Evolutionary conservation across 2,797 vertebrate species (phyloP), one percentile per base, ranked within the genome.

Genomic region (Paedocypris micromegethes): DNA sequence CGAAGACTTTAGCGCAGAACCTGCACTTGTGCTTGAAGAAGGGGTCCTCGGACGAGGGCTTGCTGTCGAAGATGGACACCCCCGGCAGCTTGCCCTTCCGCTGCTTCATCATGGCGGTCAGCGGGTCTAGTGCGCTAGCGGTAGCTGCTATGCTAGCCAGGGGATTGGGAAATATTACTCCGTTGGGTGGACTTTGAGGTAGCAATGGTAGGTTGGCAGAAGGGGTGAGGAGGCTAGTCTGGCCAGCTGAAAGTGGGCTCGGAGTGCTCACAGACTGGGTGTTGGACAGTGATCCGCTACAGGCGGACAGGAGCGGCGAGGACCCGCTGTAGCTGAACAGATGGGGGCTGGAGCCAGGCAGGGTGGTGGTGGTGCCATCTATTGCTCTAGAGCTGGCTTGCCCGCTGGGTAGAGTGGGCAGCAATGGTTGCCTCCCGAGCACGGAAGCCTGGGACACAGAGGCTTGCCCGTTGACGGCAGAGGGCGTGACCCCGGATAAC

Each of bases 1-100:
- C 97, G 81, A 98, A 98, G 85, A 98, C 96, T 92, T 98, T 99
- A 88, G 95, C 96, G 84, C 97, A 99, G 88, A 97, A 98, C 71
- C 94, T 87, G 81, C 97, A 99, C 87, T 98, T 98, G 80, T 98
- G 97, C 84, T 98, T 99, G 82, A 97, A 97, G 88, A 98, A 98
- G 48, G 94, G 92, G 81, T 98, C 96, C 83, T 97, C 95, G 0
- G 93, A 90, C 75, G 88, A 88, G 66, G 92, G 90, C 88, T 97
- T 96, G 56, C 90, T 89, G 72, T 98, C 95, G 77, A 97, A 95
- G 79, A 93, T 89, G 3, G 94, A 92, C 79, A 92, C 87, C 2
- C 89, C 92, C 3, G 94, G 90, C 73, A 93, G 90, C 75, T 95
- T 98, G 75, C 90, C 91, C 80, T 95, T 98, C 79, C 93, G 90